Evolutionary conservation across 2,113 vertebrate species (phyloP).

Genomic region (Amblyornis subalaris): DNA sequence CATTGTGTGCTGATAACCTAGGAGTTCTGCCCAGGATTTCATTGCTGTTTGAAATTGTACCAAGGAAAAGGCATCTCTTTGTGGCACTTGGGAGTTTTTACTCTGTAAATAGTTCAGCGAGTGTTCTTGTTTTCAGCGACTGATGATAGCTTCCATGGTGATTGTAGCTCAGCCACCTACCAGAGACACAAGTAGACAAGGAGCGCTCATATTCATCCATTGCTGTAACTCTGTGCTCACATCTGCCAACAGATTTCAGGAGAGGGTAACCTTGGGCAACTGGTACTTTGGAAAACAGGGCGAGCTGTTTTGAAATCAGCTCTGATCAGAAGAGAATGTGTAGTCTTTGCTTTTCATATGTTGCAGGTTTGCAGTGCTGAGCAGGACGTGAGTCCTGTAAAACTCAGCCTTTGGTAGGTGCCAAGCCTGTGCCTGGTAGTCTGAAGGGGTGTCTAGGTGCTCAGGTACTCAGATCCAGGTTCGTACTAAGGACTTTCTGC

Average conservation of each 20-base stretch:
- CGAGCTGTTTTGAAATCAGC: not conserved
- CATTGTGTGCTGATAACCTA: not conserved
- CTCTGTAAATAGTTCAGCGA: not conserved
- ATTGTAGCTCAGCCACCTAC: not conserved
- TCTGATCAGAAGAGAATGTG: not conserved
- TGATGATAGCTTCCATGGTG: slow-evolving; percentile 37
- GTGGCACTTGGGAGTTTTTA: not conserved
- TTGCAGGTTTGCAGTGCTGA: not conserved
- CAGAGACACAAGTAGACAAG: not conserved
- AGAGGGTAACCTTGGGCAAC: not conserved
- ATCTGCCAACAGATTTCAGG: not conserved
- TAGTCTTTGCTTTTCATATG: not conserved
- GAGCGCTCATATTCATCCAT: not conserved
- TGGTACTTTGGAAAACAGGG: not conserved
- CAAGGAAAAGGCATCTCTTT: not conserved
- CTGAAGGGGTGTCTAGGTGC: not conserved
- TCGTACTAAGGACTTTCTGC: not conserved
- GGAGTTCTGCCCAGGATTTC: not conserved
- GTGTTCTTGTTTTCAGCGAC: not conserved
- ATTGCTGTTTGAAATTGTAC: not conserved
- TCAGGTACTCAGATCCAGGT: not conserved
- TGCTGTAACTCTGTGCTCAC: not conserved
- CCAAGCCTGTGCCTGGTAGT: not conserved
- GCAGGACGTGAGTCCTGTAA: not conserved
- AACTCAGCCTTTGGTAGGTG: not conserved